phyloP scores from a whole-genome alignment of 2,797 vertebrate genomes.

The Nannoperca obscura region DNA sequence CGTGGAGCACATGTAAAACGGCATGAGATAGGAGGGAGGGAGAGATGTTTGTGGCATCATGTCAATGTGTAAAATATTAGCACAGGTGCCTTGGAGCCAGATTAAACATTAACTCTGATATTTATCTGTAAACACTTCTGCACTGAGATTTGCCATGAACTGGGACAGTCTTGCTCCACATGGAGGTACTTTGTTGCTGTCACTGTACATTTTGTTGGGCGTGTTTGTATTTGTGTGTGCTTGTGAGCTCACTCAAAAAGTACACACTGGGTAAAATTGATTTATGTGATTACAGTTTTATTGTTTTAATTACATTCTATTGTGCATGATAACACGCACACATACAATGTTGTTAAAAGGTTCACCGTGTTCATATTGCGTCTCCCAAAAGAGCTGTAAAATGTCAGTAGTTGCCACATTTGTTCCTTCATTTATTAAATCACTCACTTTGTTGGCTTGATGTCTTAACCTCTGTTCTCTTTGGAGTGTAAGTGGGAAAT shows the following conservation, averaged over 20 bases:
- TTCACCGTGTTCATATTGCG: not conserved
- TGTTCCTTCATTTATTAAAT: conserved; percentile 15
- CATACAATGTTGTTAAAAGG: conserved; percentile 9
- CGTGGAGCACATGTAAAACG: not conserved
- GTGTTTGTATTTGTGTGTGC: conserved; percentile 18
- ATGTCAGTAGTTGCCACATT: conserved; percentile 10
- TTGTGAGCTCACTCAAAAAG: not conserved
- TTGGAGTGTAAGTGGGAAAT: not conserved
- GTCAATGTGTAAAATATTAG: conserved; percentile 43
- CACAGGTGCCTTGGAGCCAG: conserved; percentile 34
- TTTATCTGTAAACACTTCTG: conserved; percentile 39
- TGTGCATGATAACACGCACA: not conserved
- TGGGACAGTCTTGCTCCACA: conserved; percentile 19
- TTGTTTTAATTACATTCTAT: not conserved
- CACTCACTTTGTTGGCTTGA: not conserved
- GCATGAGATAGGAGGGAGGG: not conserved
- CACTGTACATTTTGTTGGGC: conserved; percentile 33
- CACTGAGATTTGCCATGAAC: conserved; percentile 47
- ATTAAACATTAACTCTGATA: conserved; percentile 52
- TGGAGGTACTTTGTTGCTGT: conserved; percentile 35
- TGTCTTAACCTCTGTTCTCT: conserved; percentile 6
- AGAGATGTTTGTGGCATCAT: conserved; percentile 25
- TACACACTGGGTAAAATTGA: not conserved
- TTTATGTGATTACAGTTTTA: not conserved
- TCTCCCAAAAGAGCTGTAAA: conserved; percentile 11